Base-by-base conservation (phyloP, 1,140 invertebrate genomes). In the Drosophila micromelanica region DNA sequence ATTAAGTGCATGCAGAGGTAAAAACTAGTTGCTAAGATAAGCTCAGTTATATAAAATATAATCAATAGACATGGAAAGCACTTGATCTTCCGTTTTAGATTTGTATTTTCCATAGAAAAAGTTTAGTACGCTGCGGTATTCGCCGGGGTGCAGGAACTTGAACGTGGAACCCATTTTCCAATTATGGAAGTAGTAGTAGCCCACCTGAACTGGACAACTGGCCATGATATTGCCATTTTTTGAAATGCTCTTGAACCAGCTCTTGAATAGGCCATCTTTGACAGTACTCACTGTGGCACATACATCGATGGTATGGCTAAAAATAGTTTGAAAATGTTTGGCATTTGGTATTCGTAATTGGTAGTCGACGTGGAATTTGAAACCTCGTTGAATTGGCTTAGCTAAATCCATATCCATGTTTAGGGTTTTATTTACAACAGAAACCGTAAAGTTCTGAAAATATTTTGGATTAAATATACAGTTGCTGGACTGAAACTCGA, bases 71-170 rank as follows among this genome's bases (percentile, higher is more conserved):
- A 74, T 1, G 5, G 45, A 23, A 1, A 70, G 38, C 37, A 70
- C 51, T 4, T 42, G 38, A 2, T 59, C 42, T 15, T 74, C 59
- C 2, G 52, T 54, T 37, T 84, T 89, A 11, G 76, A 48, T 1
- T 57, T 65, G n/a, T 40, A 74, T 48, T 80, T 89, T n/a, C 84
- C 84, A 17, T 89, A 89, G 20, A 84, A 84, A n/a, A 84, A 85
- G 2, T 13, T 6, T 0, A 72, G 1, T 5, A 23, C 37, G 2
- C 63, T 67, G 5, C 85, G 70, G 6, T 89, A 89, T n/a, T 84
- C 76, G n/a, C 85, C 84, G 3, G 85, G 73, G n/a, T 84, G 64
- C 1, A 89, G 46, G 27, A 89, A 89, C 51, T 76, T 65, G 17
- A 89, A 79, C 7, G 73, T 49, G 6, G 73, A 51, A 2, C 79